Percentiles rank a stretch among this genome's conserved stretches.
Evolutionary conservation across 64 coral and sea anemone genomes (phyloP).

Genomic region (Exaiptasia diaphana): DNA sequence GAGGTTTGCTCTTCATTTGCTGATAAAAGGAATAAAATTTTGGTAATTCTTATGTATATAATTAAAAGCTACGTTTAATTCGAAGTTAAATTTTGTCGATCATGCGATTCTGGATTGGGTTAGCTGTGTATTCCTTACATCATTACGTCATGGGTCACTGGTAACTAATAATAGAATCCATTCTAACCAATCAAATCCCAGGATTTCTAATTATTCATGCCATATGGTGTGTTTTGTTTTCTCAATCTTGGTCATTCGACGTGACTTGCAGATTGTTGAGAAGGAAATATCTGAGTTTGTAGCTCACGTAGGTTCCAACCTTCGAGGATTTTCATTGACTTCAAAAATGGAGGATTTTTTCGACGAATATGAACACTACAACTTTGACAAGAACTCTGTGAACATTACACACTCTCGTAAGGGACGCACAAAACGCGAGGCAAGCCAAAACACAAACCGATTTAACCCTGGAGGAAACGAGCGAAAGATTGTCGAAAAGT

Average conservation of each 20-base stretch:
- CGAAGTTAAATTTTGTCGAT: too few relatives aligned
- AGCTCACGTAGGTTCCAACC: background rate
- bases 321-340: background rate
- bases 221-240: background rate
- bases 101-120: too few relatives aligned
- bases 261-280: background rate
- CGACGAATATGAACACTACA: slow-evolving; percentile 85
- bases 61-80: too few relatives aligned
- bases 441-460: slow-evolving; percentile 72
- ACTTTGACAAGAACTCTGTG: slow-evolving; percentile 49
- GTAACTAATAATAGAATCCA: too few relatives aligned
- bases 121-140: too few relatives aligned
- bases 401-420: slow-evolving; percentile 59
- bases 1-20: too few relatives aligned
- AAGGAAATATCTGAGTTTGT: too few relatives aligned
- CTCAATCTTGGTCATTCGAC: background rate
- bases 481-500: slow-evolving; percentile 66
- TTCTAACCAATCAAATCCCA: background rate
- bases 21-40: too few relatives aligned
- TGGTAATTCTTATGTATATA: too few relatives aligned
- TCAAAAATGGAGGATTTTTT: slow-evolving; percentile 65
- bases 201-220: background rate
- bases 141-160: too few relatives aligned
- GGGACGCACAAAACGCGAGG: slow-evolving; percentile 66
- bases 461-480: slow-evolving; percentile 80